Evolutionary conservation across 2,888 invertebrate species (phyloP).

Genomic region (Himalopsyche japonica): DNA sequence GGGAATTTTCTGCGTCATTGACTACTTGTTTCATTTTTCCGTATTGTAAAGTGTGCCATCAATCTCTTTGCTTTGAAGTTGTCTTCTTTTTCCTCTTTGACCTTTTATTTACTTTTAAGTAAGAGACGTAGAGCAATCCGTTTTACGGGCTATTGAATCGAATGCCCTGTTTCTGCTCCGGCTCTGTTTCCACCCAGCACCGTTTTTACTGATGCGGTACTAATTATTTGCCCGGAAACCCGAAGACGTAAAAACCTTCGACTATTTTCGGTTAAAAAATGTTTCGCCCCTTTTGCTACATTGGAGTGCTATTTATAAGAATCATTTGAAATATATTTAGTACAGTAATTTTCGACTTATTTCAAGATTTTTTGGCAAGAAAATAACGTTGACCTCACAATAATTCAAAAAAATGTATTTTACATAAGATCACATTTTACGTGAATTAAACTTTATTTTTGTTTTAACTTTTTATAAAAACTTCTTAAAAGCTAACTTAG

Average conservation of each 20-base stretch:
- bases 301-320: too few species aligned
- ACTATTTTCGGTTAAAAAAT: background rate
- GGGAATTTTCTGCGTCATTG: background rate
- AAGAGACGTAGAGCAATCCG: constrained; percentile 22
- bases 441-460: too few species aligned
- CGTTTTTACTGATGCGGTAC: background rate
- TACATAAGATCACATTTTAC: too few species aligned
- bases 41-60: constrained; percentile 12
- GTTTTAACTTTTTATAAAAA: too few species aligned
- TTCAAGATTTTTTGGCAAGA: too few species aligned
- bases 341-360: too few species aligned
- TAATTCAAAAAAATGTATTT: too few species aligned
- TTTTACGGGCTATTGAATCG: constrained; percentile 32
- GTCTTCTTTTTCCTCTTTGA: constrained; percentile 25
- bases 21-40: background rate
- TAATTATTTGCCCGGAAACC: background rate
- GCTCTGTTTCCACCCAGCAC: background rate
- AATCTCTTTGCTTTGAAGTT: constrained; percentile 18
- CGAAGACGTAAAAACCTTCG: background rate
- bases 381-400: too few species aligned
- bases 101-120: constrained; percentile 34
- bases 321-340: too few species aligned
- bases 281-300: background rate
- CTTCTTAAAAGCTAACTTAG: too few species aligned
- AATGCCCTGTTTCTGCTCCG: constrained; percentile 22